Evolutionary conservation across 2,113 vertebrate species (phyloP), one percentile per base, ranked within the genome.

Genomic region (Dicerorhinus sumatrensis): DNA sequence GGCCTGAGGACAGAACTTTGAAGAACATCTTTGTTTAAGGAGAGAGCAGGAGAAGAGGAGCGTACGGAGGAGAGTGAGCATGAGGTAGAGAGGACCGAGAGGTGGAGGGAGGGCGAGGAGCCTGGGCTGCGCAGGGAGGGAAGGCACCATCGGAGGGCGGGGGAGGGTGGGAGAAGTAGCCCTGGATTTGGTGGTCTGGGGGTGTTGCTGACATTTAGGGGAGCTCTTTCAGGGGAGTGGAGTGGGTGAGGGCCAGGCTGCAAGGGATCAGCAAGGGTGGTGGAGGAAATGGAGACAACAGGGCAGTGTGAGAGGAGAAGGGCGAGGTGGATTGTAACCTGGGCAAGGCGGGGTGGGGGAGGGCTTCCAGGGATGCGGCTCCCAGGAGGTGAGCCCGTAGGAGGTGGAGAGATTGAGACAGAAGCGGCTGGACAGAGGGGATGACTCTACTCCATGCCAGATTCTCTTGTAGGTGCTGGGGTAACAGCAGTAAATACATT

Each of bases 291-390:
- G 9, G 42, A 67, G 62, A 23, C 65, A n/a, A 20, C 48, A 31
- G 39, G 39, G 58, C 3, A 36, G 29, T 27, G 14, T 46, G 8
- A 67, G 23, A 54, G 9, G 18, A 29, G 62, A 29, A 29, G 11
- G 25, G 14, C 46, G 56, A 33, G 21, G 46, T 63, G 9, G 14
- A 36, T 33, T 31, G 16, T 5, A 16, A 51, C 16, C 58, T 29
- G 20, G 23, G 27, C 77, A 80, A 36, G 17, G 31, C 6, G 0
- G 4, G 48, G n/a, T 9, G 0, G 4, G 58, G n/a, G 33, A 1
- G 6, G 56, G 27, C 36, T 42, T n/a, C 42, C 72, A 25, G 0
- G 0, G 25, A 31, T 17, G 8, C 39, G 29, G 46, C 31, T 60
- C 39, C 42, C 17, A 51, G 56, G 25, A 60, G 21, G 42, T 72